These are phyloP conservation scores for Shargacucullia verbasci DNA, from an alignment of 2,888 invertebrate species.

Conservation along the genomic window DNA sequence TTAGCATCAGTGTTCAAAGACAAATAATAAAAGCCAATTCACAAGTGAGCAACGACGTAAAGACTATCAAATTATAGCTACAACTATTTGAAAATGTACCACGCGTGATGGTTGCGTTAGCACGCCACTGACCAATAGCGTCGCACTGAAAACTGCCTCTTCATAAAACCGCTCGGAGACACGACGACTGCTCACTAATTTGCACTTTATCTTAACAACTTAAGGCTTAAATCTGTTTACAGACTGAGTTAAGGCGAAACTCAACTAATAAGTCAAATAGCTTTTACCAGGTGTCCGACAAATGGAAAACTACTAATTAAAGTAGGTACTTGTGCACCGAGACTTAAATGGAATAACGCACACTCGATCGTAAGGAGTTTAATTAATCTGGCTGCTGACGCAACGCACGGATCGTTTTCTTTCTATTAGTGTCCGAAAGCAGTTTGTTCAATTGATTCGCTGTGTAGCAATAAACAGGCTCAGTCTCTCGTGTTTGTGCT, in stretches of 20 bases:
- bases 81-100: conserved; percentile 85
- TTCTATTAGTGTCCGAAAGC: conserved; percentile 79
- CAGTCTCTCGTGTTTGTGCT: conserved; percentile 78
- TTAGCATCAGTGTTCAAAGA: conserved; percentile 81
- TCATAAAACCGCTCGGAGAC: conserved; percentile 69
- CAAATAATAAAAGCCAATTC: conserved; percentile 85
- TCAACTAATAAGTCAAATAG: conserved; percentile 78
- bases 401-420: conserved; percentile 79
- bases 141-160: conserved; percentile 75
- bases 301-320: conserved; percentile 87
- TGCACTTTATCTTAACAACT: conserved; percentile 61
- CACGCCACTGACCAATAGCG: conserved; percentile 78
- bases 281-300: conserved; percentile 83
- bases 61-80: conserved; percentile 83
- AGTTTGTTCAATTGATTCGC: conserved; percentile 83
- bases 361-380: conserved; percentile 79
- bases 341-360: conserved; percentile 79
- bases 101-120: conserved; percentile 84
- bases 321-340: conserved; percentile 73
- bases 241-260: conserved; percentile 63
- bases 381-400: conserved; percentile 84
- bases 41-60: conserved; percentile 79
- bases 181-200: conserved; percentile 58
- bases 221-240: conserved; percentile 70
- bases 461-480: conserved; percentile 77